These are phyloP conservation scores for Caenorhabditis brenneri DNA, from an alignment of 1,140 invertebrate species.

Conservation along the genomic window DNA sequence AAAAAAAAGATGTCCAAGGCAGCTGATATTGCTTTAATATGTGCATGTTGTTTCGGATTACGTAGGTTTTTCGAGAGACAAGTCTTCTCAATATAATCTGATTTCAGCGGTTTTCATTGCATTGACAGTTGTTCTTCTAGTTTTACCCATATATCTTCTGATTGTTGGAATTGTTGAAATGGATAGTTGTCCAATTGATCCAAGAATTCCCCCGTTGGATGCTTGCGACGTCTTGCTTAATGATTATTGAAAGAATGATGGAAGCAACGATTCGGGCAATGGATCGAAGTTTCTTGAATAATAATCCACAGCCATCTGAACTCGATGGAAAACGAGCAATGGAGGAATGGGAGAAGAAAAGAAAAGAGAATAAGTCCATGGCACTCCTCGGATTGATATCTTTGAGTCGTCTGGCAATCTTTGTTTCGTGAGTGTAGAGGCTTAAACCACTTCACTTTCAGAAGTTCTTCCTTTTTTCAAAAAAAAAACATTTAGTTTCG, in stretches of 20 bases:
- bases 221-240: background rate
- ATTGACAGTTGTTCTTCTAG: background rate
- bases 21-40: background rate
- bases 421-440: constrained; percentile 20
- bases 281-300: background rate
- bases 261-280: background rate
- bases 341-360: background rate
- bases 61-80: background rate
- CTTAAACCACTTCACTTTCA: no score
- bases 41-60: background rate
- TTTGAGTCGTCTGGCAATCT: background rate
- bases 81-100: no score
- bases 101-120: background rate
- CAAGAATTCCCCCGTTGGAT: background rate
- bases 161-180: background rate
- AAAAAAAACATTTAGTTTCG: no score
- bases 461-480: no score
- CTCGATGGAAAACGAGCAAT: background rate
- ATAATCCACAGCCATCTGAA: background rate
- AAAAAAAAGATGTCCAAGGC: background rate
- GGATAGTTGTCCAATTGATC: background rate
- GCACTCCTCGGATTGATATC: background rate
- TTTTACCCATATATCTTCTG: background rate
- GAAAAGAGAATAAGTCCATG: background rate
- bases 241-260: constrained; percentile 24